Conservation (phyloP, 2,113 vertebrate genomes). For the Dasyornis broadbenti region DNA sequence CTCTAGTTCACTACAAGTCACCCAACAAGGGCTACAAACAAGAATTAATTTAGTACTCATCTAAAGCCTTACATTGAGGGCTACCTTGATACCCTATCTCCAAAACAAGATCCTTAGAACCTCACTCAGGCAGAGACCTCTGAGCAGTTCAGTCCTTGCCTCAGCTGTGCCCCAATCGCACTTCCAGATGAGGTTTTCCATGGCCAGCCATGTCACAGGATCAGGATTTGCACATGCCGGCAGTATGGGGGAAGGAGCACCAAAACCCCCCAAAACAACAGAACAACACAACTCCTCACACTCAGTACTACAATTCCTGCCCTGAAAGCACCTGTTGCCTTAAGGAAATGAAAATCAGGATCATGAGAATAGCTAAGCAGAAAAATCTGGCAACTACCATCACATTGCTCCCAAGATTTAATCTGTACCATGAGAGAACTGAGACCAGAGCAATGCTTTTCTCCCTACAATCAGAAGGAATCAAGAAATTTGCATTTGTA, state of each 20-base stretch:
- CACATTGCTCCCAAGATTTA: neutral
- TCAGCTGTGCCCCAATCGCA: neutral
- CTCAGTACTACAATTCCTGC: neutral
- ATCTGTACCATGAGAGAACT: neutral
- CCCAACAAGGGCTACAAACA: neutral
- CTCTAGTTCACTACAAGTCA: neutral
- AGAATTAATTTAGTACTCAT: neutral
- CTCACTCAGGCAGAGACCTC: neutral
- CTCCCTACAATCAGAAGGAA: neutral
- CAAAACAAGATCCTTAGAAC: neutral
- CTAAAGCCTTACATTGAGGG: neutral
- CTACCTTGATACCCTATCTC: neutral
- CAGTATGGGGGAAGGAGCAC: accelerated
- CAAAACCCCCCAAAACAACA: neutral
- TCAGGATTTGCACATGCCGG: neutral
- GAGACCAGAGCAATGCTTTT: neutral
- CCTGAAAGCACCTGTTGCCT: neutral
- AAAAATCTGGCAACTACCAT: neutral
- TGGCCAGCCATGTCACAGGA: accelerated
- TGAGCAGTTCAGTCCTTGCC: neutral
- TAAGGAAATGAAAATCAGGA: neutral
- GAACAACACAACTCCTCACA: neutral
- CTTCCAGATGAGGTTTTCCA: neutral
- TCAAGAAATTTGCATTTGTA: neutral
- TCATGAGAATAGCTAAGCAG: neutral